Percentiles rank a stretch among this genome's conserved stretches.
Evolutionary conservation across 1,140 invertebrate genomes (phyloP).

Genomic region (Saxidomus purpurata): DNA sequence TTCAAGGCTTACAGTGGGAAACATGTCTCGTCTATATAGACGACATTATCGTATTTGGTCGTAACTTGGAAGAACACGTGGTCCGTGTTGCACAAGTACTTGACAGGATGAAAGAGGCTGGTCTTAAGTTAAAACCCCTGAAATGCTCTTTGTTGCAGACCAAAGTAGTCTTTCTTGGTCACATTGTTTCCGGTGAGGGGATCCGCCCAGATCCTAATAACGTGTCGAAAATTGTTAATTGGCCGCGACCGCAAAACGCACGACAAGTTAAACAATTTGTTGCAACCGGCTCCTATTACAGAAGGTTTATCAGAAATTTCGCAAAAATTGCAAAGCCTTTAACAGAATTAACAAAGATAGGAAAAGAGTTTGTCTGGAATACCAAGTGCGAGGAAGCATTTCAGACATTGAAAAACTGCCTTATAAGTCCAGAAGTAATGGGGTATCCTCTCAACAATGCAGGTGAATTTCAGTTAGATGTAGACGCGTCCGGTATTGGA

Average conservation of each 20-base stretch:
- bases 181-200: slow-evolving; percentile 50
- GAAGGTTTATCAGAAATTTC: slow-evolving; percentile 53
- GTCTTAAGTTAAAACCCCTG: slow-evolving; percentile 60
- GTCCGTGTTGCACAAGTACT: slow-evolving; percentile 14
- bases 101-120: slow-evolving; percentile 20
- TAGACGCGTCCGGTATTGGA: slow-evolving; percentile 71
- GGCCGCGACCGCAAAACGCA: slow-evolving; percentile 61
- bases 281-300: slow-evolving; percentile 58
- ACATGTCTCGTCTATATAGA: slow-evolving; percentile 64
- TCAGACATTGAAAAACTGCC: slow-evolving; percentile 61
- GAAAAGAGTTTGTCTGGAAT: slow-evolving; percentile 49
- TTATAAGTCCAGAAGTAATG: slow-evolving; percentile 55
- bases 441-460: slow-evolving; percentile 28
- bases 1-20: slow-evolving; percentile 56
- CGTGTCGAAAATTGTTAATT: background rate
- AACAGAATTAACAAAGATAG: slow-evolving; percentile 34
- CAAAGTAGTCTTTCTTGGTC: slow-evolving; percentile 39
- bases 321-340: slow-evolving; percentile 41
- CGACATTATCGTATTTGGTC: slow-evolving; percentile 65
- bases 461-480: slow-evolving; percentile 69
- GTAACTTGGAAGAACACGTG: slow-evolving; percentile 35
- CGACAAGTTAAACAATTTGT: slow-evolving; percentile 64
- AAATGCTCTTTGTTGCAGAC: slow-evolving; percentile 67
- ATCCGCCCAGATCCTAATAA: slow-evolving; percentile 54
- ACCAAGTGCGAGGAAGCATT: slow-evolving; percentile 63